Percentiles rank a stretch among this genome's conserved stretches.
Evolutionary conservation across 2,888 invertebrate species (phyloP).

Genomic region (Campopleginae sp.): DNA sequence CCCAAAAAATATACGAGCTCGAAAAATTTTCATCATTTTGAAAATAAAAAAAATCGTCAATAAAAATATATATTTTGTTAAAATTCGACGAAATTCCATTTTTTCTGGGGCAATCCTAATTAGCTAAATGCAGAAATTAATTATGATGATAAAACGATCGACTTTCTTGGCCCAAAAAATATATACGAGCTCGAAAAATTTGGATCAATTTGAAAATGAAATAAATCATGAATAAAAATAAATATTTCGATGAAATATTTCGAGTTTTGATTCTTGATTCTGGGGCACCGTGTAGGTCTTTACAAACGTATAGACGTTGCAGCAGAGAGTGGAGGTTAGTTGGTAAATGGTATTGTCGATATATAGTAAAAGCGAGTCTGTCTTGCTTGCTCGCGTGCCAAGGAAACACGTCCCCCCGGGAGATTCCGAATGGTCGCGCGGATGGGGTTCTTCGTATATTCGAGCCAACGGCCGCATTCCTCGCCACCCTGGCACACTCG

Average conservation of each 20-base stretch:
- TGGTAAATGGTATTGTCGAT: slow-evolving; percentile 26
- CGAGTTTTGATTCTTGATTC: not conserved
- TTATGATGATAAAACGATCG: too few species aligned
- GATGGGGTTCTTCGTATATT: slow-evolving; percentile 71
- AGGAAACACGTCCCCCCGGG: slow-evolving; percentile 64
- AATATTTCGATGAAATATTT: not conserved
- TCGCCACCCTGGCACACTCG: slow-evolving; percentile 70
- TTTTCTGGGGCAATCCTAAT: too few species aligned
- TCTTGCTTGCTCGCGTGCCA: slow-evolving; percentile 62
- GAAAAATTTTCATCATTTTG: too few species aligned
- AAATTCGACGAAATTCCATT: too few species aligned
- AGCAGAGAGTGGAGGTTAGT: not conserved
- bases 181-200: too few species aligned
- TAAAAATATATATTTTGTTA: too few species aligned
- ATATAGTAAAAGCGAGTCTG: slow-evolving; percentile 25
- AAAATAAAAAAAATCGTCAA: too few species aligned
- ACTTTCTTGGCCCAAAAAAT: too few species aligned
- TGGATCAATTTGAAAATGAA: too few species aligned
- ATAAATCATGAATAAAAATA: too few species aligned
- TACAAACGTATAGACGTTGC: not conserved
- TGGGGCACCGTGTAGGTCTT: not conserved
- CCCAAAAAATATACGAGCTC: too few species aligned
- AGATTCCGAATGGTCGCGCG: slow-evolving; percentile 75
- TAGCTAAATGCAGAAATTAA: too few species aligned
- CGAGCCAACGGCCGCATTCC: slow-evolving; percentile 78